These are phyloP conservation scores for Myiothlypis chrysogaster DNA, from an alignment of 2,797 vertebrate genomes.

Conservation along the genomic window DNA sequence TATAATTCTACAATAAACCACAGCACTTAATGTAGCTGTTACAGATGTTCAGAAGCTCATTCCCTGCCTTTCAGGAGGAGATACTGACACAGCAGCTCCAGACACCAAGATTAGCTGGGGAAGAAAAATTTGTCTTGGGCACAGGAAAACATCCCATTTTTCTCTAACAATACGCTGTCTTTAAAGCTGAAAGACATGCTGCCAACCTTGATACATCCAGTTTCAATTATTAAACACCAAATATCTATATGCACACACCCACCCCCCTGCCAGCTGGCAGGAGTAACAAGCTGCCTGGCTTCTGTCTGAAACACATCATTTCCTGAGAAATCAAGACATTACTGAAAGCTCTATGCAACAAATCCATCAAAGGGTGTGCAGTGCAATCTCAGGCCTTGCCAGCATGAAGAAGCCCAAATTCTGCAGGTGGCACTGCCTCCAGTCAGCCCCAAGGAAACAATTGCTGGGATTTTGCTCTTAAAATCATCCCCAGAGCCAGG, in stretches of 20 bases:
- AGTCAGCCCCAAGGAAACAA: neutral
- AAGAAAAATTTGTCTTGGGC: neutral
- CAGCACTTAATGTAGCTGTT: conserved; percentile 39
- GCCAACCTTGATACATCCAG: neutral
- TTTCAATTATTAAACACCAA: neutral
- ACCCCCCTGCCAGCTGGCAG: neutral
- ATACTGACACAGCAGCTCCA: conserved; percentile 36
- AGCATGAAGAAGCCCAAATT: neutral
- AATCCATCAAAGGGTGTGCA: neutral
- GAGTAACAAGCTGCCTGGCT: neutral
- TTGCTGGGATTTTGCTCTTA: neutral
- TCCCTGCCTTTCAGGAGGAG: conserved; percentile 27
- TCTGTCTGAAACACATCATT: neutral
- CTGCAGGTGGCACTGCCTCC: neutral
- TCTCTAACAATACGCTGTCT: neutral
- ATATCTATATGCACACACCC: neutral
- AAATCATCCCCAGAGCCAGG: fast-evolving
- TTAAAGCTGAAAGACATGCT: neutral
- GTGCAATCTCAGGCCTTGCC: neutral
- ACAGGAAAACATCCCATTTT: neutral
- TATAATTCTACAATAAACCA: conserved; percentile 54
- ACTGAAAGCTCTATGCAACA: neutral
- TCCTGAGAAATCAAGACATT: neutral
- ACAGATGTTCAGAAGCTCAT: conserved; percentile 46
- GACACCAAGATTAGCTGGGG: neutral